Evolutionary conservation across 2,888 invertebrate species (phyloP), one percentile per base, ranked within the genome.

Genomic region (Parapristionchus giblindavisi): DNA sequence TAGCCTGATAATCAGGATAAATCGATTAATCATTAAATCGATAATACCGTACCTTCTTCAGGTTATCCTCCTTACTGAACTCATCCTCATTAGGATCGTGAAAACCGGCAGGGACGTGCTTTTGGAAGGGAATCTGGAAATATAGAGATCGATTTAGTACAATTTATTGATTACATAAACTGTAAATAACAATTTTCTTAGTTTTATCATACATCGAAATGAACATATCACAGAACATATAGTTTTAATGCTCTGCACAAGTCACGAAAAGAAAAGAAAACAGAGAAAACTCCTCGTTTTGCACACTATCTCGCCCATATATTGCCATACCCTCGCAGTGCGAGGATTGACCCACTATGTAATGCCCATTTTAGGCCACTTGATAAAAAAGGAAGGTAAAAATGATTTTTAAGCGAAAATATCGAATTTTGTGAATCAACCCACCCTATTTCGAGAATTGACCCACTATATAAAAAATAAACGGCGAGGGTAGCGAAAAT

Each of bases 41-140:
- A 56, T 27, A 21, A 17, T 32, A 48, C 17, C 66, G 43, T 66
- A 78, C 78, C 63, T 73, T 79, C 68, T 81, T 78, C 70, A 79
- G 80, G 21, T 78, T 66, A 61, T 79, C 77, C 56, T 82, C 81
- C 43, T 79, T 79, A 27, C 76, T 77, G 74, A 79, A 92, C 1
- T 91, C 91, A 89, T 99, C 98, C 77, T 92, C 92, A 0, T 94
- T 92, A 0, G 98, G 97, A 88, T 99, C 96, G 88, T 96, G 95
- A 89, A 99, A 98, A 1, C 99, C 98, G 82, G 84, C 77, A 0
- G 87, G 87, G 1, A 87, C 85, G 17, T 79, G 79, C 72, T 86
- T 87, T 88, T 98, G 97, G 89, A 99, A 99, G 0, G 99, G 87
- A 78, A 87, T 84, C 83, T 83, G 77, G 51, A 76, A 76, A 76